Percentiles rank a stretch among this genome's conserved stretches.
Evolutionary conservation across 2,113 vertebrate genomes (phyloP).

Genomic region (Saguinus midas): DNA sequence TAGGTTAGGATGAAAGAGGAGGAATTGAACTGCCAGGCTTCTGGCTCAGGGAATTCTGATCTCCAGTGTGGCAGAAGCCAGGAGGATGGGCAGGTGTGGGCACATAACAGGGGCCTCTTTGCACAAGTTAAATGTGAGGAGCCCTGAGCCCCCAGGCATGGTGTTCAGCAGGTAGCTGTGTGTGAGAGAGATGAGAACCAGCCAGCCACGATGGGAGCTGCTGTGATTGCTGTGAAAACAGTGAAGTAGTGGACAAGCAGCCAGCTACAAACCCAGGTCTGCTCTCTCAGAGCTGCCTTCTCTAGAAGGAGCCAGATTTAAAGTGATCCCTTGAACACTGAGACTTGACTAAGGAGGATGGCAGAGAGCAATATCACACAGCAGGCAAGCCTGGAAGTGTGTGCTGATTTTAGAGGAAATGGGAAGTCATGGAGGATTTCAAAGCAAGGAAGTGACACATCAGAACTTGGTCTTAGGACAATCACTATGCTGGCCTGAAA

Average conservation of each 20-base stretch:
- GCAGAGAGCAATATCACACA: neutral
- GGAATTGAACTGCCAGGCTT: neutral
- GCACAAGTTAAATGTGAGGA: neutral
- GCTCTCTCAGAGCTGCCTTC: neutral
- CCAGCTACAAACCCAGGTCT: neutral
- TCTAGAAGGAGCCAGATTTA: neutral
- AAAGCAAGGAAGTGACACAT: slow-evolving; percentile 5
- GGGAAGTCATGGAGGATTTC: neutral
- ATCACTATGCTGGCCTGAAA: neutral
- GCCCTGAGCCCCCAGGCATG: accelerated
- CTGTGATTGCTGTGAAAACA: neutral
- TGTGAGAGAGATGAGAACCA: neutral
- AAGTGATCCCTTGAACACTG: neutral
- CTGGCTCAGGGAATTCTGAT: neutral
- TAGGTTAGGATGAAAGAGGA: neutral
- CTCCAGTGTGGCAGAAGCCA: neutral
- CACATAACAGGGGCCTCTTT: neutral
- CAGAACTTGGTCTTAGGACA: neutral
- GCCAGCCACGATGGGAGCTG: neutral
- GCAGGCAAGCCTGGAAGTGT: neutral
- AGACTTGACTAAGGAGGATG: neutral
- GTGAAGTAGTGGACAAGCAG: neutral
- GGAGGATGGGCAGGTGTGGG: neutral
- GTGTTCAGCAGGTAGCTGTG: too few species aligned
- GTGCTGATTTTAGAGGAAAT: neutral